Evolutionary conservation across 2,888 invertebrate species (phyloP), one percentile per base, ranked within the genome.

Genomic region (Brenthis hecate): DNA sequence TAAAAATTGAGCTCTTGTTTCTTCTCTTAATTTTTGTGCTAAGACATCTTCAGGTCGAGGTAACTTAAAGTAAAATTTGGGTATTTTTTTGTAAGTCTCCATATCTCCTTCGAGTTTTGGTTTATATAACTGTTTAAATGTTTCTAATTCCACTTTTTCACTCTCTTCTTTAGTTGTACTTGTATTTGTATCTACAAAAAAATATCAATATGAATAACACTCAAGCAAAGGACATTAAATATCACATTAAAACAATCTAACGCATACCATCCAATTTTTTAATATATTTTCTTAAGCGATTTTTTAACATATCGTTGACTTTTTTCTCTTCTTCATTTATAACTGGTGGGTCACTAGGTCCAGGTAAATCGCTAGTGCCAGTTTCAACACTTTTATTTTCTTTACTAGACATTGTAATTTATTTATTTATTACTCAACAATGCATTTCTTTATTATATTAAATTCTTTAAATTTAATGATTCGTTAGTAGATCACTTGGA

Each of bases 1-100:
- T 58, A 99, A 87, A 83, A 98, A 97, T 72, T 97, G 94, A 2
- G 98, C 97, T 79, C 98, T 94, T 0, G 98, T 96, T 85, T 98
- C 98, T 86, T 98, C 98, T 67, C 98, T 93, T 55, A 98, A 86
- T 85, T 97, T 97, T 80, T 96, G 96, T 1, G 96, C 94, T 4
- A 98, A 80, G 6, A 95, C 93, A 79, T 98, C 97, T 76, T 95
- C 96, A 62, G 96, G 95, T 64, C 95, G 94, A 0, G 98, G 98
- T 2, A 97, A 87, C 91, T 95, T 95, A 79, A 95, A 95, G 80
- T 95, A 96, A 84, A 97, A 97, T 81, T 95, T 95, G 0, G 97
- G 97, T 79, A 97, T 95, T 64, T 93, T 93, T 75, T 93, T 93
- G 76, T 94, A 94, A 0, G 94, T 93, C 65, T 93, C 91, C 28